Conservation (phyloP, 2,888 invertebrate genomes). For the Fissipunctia ypsillon region DNA sequence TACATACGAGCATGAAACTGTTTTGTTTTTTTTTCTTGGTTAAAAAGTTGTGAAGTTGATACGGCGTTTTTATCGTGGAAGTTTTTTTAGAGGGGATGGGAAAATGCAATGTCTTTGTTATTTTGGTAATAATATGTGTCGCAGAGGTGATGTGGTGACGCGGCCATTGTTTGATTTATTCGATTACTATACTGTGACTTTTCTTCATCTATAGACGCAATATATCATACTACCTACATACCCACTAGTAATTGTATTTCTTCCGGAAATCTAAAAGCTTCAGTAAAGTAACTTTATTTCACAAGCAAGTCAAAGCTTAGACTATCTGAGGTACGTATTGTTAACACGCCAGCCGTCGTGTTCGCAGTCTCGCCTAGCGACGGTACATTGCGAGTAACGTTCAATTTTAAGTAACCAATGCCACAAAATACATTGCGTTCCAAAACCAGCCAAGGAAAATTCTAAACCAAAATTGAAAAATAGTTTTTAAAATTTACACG, state of each 20-base stretch:
- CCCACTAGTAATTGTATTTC: too few relatives aligned
- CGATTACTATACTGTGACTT: background rate
- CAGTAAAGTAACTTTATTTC: slow-evolving; percentile 2
- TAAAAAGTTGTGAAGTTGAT: slow-evolving; percentile 31
- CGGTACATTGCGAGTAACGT: too few relatives aligned
- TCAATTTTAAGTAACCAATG: background rate
- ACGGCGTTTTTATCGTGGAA: slow-evolving; percentile 27
- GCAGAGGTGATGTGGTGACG: too few relatives aligned
- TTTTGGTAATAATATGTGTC: background rate
- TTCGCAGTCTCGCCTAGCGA: background rate
- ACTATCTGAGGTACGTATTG: background rate
- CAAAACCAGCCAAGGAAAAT: background rate
- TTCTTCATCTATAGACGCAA: background rate
- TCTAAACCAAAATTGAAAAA: slow-evolving; percentile 17
- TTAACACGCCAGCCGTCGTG: background rate
- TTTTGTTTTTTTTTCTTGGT: slow-evolving; percentile 35
- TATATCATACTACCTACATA: background rate
- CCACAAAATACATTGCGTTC: background rate
- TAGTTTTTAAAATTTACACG: slow-evolving; percentile 30
- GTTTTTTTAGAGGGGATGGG: background rate
- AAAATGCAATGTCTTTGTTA: background rate
- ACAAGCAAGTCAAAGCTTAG: slow-evolving; percentile 5
- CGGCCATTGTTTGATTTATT: background rate
- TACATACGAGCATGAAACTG: slow-evolving; percentile 32
- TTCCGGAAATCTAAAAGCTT: background rate